phyloP scores from a whole-genome alignment of 2,888 invertebrate genomes.

The Chrysotoxum bicinctum region DNA sequence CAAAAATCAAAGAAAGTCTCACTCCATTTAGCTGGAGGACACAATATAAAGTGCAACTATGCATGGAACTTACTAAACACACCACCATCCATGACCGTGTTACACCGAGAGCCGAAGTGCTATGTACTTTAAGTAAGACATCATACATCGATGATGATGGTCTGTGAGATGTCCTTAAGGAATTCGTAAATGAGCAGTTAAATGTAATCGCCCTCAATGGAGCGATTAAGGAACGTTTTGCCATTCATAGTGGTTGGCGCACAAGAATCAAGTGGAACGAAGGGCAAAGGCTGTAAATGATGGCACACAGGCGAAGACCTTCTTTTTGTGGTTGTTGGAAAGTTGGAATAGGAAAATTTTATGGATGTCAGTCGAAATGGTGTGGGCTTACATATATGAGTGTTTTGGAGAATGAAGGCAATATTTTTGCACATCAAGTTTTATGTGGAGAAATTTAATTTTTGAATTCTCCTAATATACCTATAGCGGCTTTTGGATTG shows the following conservation, averaged over 20 bases:
- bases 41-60: constrained; percentile 62
- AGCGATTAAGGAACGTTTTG: constrained; percentile 64
- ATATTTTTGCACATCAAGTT: constrained; percentile 63
- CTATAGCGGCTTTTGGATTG: background rate
- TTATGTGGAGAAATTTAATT: constrained; percentile 65
- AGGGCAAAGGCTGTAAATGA: constrained; percentile 26
- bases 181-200: constrained; percentile 72
- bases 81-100: background rate
- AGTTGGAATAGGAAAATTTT: constrained; percentile 3
- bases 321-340: constrained; percentile 1
- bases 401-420: constrained; percentile 42
- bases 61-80: constrained; percentile 41
- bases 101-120: background rate
- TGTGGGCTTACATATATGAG: constrained; percentile 3
- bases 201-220: constrained; percentile 72
- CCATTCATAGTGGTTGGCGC: constrained; percentile 31
- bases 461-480: constrained; percentile 53
- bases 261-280: constrained; percentile 26
- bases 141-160: constrained; percentile 71
- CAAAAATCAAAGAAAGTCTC: constrained; percentile 51
- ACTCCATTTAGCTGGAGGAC: constrained; percentile 53
- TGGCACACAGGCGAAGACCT: constrained; percentile 21
- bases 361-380: constrained; percentile 17
- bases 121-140: constrained; percentile 57
- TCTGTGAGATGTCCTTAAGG: constrained; percentile 69